Evolutionary conservation across 2,113 vertebrate species (phyloP), one percentile per base, ranked within the genome.

Genomic region (Labeo rohita): DNA sequence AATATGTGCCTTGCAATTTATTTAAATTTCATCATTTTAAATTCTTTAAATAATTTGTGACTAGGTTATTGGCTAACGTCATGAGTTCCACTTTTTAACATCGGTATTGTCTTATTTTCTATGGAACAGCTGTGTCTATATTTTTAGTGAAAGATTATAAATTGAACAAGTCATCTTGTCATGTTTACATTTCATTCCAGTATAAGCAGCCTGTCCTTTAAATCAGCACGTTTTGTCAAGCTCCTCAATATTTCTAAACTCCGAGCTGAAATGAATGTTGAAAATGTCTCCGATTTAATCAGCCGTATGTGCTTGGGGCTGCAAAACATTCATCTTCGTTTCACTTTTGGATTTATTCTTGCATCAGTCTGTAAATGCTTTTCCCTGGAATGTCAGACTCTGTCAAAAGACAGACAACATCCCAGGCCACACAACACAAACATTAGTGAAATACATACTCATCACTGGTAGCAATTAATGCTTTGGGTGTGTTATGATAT

Each of bases 331-430:
- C 10, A 66, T 28, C 43, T 65, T 81, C 43, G n/a, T 86, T 77
- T 47, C 74, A n/a, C 87, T 59, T 45, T 85, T 81, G 88, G 70
- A 88, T 90, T 90, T 90, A 89, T 90, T 90, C 88, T 91, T 90
- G 87, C 86, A 74, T 93, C 89, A 92, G 84, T 80, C 74, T 77
- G 65, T 87, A 63, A 88, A 91, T 80, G 90, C 86, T 45, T 65
- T 80, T 65, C 21, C 59, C 43, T 65, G 8, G n/a, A 49, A 81
- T 34, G 43, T 66, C 59, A 34, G 15, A 80, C 78, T 63, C n/a
- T 23, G 34, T 61, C 89, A 56, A 75, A 68, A 68, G 49, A 84
- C 65, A 63, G 39, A 84, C 34, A 77, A 12, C 8, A 50, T 34
- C n/a, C 75, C 21, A 81, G 75, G 72, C 28, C 70, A 43, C 7